phyloP scores from a whole-genome alignment of 2,888 invertebrate genomes.

The Lasioglossum calceatum region DNA sequence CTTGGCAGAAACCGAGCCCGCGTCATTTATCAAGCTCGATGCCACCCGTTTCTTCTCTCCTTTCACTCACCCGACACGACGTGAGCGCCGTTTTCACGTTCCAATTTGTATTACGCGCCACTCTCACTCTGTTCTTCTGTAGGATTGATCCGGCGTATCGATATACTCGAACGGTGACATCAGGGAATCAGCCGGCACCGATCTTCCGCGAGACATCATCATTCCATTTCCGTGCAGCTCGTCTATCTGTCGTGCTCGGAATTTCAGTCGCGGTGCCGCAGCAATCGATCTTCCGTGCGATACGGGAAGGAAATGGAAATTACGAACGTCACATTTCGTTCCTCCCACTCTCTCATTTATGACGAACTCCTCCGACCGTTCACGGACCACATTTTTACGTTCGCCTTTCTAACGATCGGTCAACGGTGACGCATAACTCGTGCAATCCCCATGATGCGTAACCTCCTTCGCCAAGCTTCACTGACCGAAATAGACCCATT shows the following conservation, averaged over 20 bases:
- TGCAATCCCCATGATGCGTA: neutral
- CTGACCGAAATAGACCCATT: neutral
- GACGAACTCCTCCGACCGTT: neutral
- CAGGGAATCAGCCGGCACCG: conserved; percentile 32
- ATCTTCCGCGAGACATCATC: conserved; percentile 67
- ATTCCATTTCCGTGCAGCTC: conserved; percentile 64
- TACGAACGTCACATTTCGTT: conserved; percentile 57
- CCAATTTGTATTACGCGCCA: conserved; percentile 77
- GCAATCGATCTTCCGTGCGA: conserved; percentile 63
- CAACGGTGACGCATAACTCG: conserved; percentile 28
- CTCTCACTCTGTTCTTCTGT: conserved; percentile 53
- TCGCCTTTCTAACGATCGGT: conserved; percentile 24
- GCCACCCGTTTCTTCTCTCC: conserved; percentile 60
- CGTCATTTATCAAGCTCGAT: conserved; percentile 81
- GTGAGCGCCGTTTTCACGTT: conserved; percentile 62
- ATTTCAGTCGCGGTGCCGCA: conserved; percentile 54
- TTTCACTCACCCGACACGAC: conserved; percentile 65
- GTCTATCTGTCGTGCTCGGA: conserved; percentile 61
- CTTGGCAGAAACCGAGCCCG: conserved; percentile 73
- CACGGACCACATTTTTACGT: neutral
- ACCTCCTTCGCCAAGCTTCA: neutral
- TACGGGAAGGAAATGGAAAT: conserved; percentile 59
- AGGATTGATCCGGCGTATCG: conserved; percentile 72
- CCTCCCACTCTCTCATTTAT: conserved; percentile 38
- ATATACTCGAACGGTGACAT: conserved; percentile 52